Evolutionary conservation across 2,797 vertebrate genomes (phyloP).

Genomic region (Ctenosaura bakeri): DNA sequence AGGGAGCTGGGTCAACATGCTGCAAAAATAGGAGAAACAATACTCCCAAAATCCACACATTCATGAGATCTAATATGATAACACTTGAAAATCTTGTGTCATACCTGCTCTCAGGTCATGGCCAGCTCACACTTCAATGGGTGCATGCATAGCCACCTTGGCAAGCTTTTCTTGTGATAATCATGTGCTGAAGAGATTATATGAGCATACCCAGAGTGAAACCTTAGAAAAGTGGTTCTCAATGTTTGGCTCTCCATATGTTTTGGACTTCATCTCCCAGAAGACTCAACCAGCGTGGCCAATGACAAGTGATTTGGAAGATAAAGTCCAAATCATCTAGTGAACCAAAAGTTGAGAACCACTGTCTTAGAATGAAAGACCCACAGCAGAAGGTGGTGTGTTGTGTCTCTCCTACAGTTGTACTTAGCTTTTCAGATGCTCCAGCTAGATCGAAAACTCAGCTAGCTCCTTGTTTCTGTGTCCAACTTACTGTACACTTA

Average conservation of each 20-base stretch:
- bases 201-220: background rate
- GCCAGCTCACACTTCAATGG: background rate
- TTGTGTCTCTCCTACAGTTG: background rate
- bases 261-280: too few species aligned
- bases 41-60: background rate
- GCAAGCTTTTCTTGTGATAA: background rate
- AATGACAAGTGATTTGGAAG: too few species aligned
- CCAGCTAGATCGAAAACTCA: background rate
- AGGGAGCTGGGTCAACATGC: background rate
- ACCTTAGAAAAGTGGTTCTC: too few species aligned
- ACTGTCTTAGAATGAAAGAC: too few species aligned
- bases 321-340: too few species aligned
- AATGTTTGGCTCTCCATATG: too few species aligned
- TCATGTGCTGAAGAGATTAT: background rate
- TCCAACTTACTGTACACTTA: slow-evolving; percentile 93
- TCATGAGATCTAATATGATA: background rate
- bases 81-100: background rate
- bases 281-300: too few species aligned
- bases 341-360: too few species aligned
- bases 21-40: background rate
- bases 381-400: background rate
- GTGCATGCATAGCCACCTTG: background rate
- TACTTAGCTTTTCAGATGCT: background rate
- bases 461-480: background rate
- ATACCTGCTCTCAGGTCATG: background rate